Evolutionary conservation across 2,797 vertebrate genomes (phyloP), one percentile per base, ranked within the genome.

Genomic region (Hirundo rustica): DNA sequence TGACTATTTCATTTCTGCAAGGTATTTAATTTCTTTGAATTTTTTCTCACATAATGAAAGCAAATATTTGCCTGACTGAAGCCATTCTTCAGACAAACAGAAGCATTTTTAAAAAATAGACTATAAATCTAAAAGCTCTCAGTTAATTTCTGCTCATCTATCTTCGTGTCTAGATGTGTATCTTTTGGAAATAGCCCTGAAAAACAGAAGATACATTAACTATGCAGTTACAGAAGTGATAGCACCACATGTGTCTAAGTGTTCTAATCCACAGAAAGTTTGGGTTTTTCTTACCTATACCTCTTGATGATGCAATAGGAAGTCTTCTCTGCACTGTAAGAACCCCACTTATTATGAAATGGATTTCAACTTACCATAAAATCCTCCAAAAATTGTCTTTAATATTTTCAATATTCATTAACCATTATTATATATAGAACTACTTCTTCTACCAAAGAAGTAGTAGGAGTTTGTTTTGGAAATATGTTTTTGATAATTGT

Each of bases 91-190:
- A 92, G 17, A 40, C 7, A 47, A 77, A 5, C 2, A 80, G 29
- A 57, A 48, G 18, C 7, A 5, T 12, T 29, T 51, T 90, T 67
- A 74, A 21, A 34, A 93, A 96, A 72, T 34, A 34, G 45, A 89
- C 27, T 71, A 92, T 81, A 91, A 94, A 94, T 94, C 93, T 96
- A 89, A 96, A 96, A 95, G 79, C 2, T 44, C 19, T 66, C 8
- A 67, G 22, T 27, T 68, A 5, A 53, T 73, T 95, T 95, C 47
- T 62, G 47, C 45, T 82, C n/a, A 84, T 20, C 25, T 54, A 0
- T 32, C 32, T 68, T 72, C 30, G 8, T 62, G 47, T 53, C 30
- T 44, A 72, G 13, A 20, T 13, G 34, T 21, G 26, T 45, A 61
- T 73, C 23, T 74, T 87, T 88, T 75, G 68, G 65, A 96, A 96